A percentile compares a stretch with the other conserved stretches of the same genome.
Evolutionary conservation across 2,113 vertebrate genomes (phyloP).

Genomic region (Sakesphorus luctuosus): DNA sequence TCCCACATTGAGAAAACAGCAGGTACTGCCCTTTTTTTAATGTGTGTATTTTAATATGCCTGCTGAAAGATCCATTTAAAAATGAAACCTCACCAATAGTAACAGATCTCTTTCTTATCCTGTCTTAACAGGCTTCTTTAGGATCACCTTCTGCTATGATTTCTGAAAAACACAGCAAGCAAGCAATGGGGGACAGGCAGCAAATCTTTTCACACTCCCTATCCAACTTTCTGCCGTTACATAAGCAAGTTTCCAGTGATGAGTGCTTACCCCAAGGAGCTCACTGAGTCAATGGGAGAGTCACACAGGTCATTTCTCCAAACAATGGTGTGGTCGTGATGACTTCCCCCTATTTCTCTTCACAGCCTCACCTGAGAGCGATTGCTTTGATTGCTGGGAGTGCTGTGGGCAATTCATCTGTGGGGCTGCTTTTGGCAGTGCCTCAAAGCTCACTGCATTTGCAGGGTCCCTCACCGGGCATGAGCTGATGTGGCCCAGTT

Average conservation of each 20-base stretch:
- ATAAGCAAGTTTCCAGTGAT: neutral
- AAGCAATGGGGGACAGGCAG: neutral
- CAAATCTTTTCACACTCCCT: neutral
- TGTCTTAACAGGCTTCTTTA: neutral
- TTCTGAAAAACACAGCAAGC: neutral
- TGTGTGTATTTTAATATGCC: neutral
- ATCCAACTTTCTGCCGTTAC: neutral
- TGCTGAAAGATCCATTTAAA: neutral
- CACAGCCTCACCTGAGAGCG: neutral
- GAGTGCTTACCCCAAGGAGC: neutral
- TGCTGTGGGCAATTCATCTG: neutral
- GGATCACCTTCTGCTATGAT: neutral
- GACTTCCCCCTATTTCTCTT: neutral
- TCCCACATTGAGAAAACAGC: neutral
- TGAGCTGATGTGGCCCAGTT: neutral
- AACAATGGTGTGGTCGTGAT: accelerated
- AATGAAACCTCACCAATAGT: neutral
- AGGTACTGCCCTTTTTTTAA: neutral
- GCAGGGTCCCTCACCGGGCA: neutral
- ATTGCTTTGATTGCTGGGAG: neutral
- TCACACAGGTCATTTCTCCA: accelerated
- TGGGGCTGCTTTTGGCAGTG: neutral
- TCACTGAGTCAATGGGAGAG: neutral
- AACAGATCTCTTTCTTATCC: neutral
- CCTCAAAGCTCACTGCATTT: neutral